Evolutionary conservation across 2,888 invertebrate species (phyloP).

Genomic region (Drosophila recens): DNA sequence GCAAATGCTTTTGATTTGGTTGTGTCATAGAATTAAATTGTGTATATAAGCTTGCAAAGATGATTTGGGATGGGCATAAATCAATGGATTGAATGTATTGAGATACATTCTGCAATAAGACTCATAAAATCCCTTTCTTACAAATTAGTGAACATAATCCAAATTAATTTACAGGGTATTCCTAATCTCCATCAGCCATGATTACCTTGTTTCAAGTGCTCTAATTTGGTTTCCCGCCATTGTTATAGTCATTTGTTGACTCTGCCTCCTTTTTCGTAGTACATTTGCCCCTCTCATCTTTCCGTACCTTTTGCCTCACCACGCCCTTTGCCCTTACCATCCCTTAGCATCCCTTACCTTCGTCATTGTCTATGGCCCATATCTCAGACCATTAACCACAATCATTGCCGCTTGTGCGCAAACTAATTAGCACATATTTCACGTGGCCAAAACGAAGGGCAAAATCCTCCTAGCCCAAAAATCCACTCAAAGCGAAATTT

Average conservation of each 20-base stretch:
- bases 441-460: conserved; percentile 49
- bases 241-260: conserved; percentile 9
- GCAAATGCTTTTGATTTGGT: not conserved
- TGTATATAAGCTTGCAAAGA: not conserved
- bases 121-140: not conserved
- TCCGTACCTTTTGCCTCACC: not conserved
- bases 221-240: not conserved
- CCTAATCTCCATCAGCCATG: not conserved
- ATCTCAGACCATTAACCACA: conserved; percentile 52
- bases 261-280: not conserved
- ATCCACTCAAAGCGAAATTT: conserved; percentile 57
- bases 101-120: not conserved
- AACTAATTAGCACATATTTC: conserved; percentile 80
- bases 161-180: not conserved
- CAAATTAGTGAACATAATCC: not conserved
- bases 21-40: not conserved
- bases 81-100: not conserved
- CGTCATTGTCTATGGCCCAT: conserved; percentile 10
- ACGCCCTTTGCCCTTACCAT: not conserved
- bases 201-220: not conserved
- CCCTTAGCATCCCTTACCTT: not conserved
- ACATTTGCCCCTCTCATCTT: conserved; percentile 7
- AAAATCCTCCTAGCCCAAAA: conserved; percentile 31
- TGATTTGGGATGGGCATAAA: rapidly evolving
- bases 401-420: conserved; percentile 59